phyloP scores from a whole-genome alignment of 2,113 vertebrate species.

The Burhinus bistriatus region DNA sequence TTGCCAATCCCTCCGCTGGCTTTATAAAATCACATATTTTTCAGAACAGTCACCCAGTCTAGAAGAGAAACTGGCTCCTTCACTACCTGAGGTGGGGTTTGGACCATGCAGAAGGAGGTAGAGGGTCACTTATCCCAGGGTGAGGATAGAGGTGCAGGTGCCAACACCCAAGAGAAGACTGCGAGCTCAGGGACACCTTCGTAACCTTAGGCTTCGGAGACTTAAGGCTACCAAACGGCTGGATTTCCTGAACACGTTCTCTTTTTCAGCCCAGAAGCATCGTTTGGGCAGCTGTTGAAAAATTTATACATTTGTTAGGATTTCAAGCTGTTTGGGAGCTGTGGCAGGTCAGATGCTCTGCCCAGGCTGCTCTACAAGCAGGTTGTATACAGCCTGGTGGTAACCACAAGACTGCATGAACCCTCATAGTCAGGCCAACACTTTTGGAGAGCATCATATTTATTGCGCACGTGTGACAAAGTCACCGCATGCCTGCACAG shows the following conservation, averaged over 20 bases:
- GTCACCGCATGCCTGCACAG: background rate
- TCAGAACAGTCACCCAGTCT: background rate
- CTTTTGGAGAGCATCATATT: background rate
- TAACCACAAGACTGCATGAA: constrained; percentile 53
- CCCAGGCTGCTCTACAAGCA: background rate
- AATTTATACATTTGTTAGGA: background rate
- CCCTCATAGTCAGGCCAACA: constrained; percentile 12
- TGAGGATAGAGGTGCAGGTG: background rate
- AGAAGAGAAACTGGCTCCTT: background rate
- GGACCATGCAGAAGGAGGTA: background rate
- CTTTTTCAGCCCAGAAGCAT: constrained; percentile 1
- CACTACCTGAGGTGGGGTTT: background rate
- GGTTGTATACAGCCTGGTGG: constrained; percentile 36
- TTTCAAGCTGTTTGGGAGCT: constrained; percentile 36
- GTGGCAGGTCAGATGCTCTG: constrained; percentile 1
- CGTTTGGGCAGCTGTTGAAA: background rate
- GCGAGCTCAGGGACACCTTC: background rate
- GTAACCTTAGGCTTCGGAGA: background rate
- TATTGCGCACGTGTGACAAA: constrained; percentile 34
- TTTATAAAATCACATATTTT: background rate
- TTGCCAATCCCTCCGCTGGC: background rate
- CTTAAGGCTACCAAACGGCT: background rate
- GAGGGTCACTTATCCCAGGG: background rate
- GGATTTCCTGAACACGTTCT: background rate
- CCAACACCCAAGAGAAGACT: background rate